Conservation (phyloP, 1,140 invertebrate species). For the Argopecten irradians region DNA sequence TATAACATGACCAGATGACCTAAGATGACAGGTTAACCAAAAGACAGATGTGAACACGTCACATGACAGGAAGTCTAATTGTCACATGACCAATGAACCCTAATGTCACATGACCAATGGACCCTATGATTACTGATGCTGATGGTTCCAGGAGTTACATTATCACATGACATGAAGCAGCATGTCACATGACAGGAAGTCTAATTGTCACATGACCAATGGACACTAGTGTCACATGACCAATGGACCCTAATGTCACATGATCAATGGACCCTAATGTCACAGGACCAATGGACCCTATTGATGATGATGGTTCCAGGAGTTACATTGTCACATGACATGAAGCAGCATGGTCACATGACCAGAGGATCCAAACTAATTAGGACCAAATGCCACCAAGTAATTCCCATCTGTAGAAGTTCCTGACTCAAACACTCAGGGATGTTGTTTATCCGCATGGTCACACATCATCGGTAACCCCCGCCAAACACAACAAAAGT, state of each 20-base stretch:
- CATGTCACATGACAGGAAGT: neutral
- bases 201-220: neutral
- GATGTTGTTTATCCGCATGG: no score
- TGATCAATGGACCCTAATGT: neutral
- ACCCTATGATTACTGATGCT: neutral
- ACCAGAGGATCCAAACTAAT: neutral
- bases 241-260: neutral
- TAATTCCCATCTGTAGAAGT: no score
- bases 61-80: neutral
- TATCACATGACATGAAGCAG: neutral
- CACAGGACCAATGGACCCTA: no score
- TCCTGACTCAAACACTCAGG: no score
- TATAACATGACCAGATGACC: neutral
- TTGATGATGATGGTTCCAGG: no score
- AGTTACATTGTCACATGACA: no score
- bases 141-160: neutral
- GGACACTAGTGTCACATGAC: neutral
- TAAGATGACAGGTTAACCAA: neutral
- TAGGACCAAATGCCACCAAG: neutral
- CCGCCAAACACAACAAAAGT: neutral
- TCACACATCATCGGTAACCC: no score
- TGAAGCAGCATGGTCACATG: no score
- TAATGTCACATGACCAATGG: neutral
- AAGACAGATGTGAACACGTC: neutral
- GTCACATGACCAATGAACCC: neutral